Evolutionary conservation across 2,888 invertebrate genomes (phyloP).

Genomic region (Hemaris fuciformis): DNA sequence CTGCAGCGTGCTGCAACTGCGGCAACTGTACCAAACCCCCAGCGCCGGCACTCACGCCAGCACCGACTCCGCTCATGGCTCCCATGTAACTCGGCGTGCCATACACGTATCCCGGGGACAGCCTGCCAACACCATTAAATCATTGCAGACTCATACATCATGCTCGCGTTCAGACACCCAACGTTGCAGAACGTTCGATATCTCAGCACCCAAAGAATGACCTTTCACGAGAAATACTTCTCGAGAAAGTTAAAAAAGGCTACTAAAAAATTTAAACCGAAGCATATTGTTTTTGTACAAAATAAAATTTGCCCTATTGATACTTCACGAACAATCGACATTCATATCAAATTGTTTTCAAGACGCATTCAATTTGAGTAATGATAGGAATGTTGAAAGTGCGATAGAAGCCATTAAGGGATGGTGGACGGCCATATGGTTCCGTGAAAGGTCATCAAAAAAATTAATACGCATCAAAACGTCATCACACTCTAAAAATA

Average conservation of each 20-base stretch:
- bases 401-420: neutral
- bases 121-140: constrained; percentile 49
- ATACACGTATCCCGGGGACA: constrained; percentile 85
- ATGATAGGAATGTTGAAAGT: neutral
- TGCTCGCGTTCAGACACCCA: neutral
- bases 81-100: constrained; percentile 90
- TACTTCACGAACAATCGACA: neutral
- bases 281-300: neutral
- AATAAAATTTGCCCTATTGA: neutral
- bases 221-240: constrained; percentile 37
- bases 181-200: constrained; percentile 28
- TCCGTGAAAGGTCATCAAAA: constrained; percentile 51
- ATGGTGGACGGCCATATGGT: neutral
- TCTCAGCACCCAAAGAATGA: constrained; percentile 40
- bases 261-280: neutral
- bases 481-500: constrained; percentile 61
- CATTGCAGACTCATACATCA: neutral
- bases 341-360: neutral
- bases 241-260: neutral
- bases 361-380: neutral
- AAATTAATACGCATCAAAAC: constrained; percentile 55
- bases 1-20: constrained; percentile 87
- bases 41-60: constrained; percentile 80
- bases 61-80: constrained; percentile 83
- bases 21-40: constrained; percentile 87